Base-by-base conservation (phyloP, 2,888 invertebrate species). In the Sinohyriopsis cumingii region DNA sequence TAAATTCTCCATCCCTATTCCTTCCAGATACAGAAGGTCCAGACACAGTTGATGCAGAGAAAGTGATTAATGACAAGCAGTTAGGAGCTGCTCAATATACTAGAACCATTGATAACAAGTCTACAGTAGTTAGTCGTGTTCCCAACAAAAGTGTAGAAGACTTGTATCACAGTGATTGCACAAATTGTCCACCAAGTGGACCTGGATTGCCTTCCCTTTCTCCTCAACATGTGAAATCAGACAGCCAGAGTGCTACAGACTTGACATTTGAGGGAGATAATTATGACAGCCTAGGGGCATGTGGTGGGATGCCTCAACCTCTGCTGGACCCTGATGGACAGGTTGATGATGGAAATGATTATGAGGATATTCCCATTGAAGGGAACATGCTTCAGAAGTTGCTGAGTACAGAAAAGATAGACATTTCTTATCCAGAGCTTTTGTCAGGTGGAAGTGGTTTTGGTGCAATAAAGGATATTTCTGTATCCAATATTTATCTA, bases 391-490 rank as follows among this genome's bases (percentile, higher is more conserved):
- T 77, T 63, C 75, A 79, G 63, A 76, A 71, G 59, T 59, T 75
- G 28, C 69, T 75, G 53, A 76, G 76, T 62, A 78, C 72, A 59
- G 75, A 78, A 55, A 75, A 70, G 61, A 76, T 72, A n/a, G 75
- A 75, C 59, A 74, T 67, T 66, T 67, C 72, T 15, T 67, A 67
- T 59, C 65, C 57, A 59, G 73, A 74, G 22, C 65, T 59, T 53
- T 28, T 67, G 6, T 60, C 70, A 22, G 70, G 69, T 63, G 71
- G 63, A 66, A 71, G 68, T 61, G 76, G 78, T 61, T 89, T 89
- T 79, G 89, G 89, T 20, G 73, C 86, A 7, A 88, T 89, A 55
- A 89, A 89, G 74, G 88, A 89, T 71, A 74, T 89, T 20, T 87
- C 86, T n/a, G 86, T 89, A 28, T 84, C 86, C 18, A 89, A 89